phyloP scores from a whole-genome alignment of 2,113 vertebrate species.

The Aramus guarauna region DNA sequence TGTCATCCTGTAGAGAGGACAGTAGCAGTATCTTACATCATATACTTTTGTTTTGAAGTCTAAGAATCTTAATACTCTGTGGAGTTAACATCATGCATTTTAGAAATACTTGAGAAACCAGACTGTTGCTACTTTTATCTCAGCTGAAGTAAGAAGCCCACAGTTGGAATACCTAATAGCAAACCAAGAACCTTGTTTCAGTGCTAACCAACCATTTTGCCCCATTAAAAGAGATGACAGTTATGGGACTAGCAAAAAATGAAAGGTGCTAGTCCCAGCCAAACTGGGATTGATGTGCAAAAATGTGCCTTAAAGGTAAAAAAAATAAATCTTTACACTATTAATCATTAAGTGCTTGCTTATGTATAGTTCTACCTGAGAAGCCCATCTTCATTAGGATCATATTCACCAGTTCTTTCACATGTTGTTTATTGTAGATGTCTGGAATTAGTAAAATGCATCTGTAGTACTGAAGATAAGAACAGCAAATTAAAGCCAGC shows the following conservation, averaged over 20 bases:
- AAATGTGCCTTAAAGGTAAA: background rate
- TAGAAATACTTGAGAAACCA: background rate
- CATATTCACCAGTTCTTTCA: conserved; percentile 96
- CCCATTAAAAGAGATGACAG: background rate
- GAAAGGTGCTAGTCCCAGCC: background rate
- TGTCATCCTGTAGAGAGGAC: background rate
- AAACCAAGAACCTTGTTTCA: background rate
- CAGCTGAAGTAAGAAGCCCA: background rate
- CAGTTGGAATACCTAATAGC: background rate
- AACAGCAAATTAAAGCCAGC: background rate
- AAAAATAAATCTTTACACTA: background rate
- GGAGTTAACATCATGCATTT: background rate
- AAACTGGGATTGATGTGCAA: background rate
- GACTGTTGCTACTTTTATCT: background rate
- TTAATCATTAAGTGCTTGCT: background rate
- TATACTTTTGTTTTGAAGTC: background rate
- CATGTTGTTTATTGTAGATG: conserved; percentile 94
- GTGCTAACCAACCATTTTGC: background rate
- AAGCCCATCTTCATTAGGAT: conserved; percentile 94
- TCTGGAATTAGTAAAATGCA: conserved; percentile 95
- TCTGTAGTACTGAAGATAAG: conserved; percentile 89
- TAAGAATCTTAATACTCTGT: background rate
- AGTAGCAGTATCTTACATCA: background rate
- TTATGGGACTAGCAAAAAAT: background rate
- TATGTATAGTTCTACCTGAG: conserved; percentile 81